These are phyloP conservation scores for Iguana delicatissima DNA, from an alignment of 2,797 vertebrate species.

Conservation along the genomic window DNA sequence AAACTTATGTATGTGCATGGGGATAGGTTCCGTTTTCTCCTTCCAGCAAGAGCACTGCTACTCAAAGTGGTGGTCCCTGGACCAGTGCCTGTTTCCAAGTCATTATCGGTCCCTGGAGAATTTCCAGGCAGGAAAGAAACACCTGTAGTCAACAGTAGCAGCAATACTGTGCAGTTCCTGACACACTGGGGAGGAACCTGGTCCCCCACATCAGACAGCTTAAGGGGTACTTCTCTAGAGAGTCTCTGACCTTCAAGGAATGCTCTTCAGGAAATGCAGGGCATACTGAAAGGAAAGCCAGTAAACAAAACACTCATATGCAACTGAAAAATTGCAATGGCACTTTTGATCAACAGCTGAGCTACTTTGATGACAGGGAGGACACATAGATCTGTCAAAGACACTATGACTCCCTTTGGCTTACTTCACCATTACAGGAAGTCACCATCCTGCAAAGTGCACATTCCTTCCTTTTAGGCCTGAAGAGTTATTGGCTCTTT, in stretches of 20 bases:
- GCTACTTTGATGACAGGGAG: not conserved
- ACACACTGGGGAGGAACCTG: too few relatives aligned
- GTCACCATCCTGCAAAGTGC: not conserved
- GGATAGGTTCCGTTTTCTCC: not conserved
- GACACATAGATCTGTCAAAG: not conserved
- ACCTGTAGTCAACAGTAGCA: too few relatives aligned
- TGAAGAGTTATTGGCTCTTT: not conserved
- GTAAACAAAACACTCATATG: not conserved
- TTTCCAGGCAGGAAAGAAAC: too few relatives aligned
- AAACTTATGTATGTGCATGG: not conserved
- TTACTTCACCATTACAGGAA: not conserved
- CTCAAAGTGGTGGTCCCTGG: too few relatives aligned
- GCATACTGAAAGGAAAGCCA: not conserved
- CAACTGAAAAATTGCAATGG: not conserved
- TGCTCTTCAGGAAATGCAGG: not conserved
- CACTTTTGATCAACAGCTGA: not conserved
- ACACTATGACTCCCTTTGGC: not conserved
- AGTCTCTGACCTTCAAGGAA: not conserved
- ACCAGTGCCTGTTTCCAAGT: too few relatives aligned
- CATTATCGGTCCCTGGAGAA: too few relatives aligned
- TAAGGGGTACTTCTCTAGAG: not conserved
- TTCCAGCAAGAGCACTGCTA: not conserved
- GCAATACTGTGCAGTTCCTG: too few relatives aligned
- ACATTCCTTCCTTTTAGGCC: not conserved
- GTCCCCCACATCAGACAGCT: not conserved